Evolutionary conservation across 2,888 invertebrate genomes (phyloP).

Genomic region (Drosophila pseudotalamancana): DNA sequence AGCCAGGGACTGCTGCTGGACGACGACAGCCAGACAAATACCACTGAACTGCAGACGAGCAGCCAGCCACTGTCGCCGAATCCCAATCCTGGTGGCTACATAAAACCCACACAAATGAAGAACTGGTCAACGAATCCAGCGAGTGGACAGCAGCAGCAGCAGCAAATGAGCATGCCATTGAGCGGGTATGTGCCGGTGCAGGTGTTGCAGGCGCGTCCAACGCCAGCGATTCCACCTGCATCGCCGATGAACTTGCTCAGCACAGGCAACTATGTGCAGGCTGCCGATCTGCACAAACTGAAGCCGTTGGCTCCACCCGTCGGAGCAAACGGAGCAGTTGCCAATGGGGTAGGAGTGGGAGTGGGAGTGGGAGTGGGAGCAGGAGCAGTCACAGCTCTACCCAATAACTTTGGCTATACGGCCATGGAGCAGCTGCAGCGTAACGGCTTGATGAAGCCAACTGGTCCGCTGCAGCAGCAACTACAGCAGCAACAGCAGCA

Average conservation of each 20-base stretch:
- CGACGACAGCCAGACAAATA: constrained; percentile 25
- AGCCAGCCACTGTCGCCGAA: background rate
- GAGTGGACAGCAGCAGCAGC: no score
- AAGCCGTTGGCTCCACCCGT: constrained; percentile 26
- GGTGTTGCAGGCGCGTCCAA: constrained; percentile 33
- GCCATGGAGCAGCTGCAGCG: constrained; percentile 69
- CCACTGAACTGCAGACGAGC: constrained; percentile 21
- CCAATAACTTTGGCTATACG: constrained; percentile 60
- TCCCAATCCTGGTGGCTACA: constrained; percentile 40
- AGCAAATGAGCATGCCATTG: constrained; percentile 29
- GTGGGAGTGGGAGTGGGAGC: constrained; percentile 1
- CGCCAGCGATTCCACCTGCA: background rate
- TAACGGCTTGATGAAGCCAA: constrained; percentile 50
- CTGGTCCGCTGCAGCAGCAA: background rate
- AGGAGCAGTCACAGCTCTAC: background rate
- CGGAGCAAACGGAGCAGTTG: constrained; percentile 1
- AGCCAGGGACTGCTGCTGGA: constrained; percentile 30
- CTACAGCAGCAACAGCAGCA: background rate
- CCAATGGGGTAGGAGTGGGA: no score
- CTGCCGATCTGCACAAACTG: constrained; percentile 57
- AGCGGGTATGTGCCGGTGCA: constrained; percentile 66
- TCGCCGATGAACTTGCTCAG: constrained; percentile 42
- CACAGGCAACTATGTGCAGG: constrained; percentile 60
- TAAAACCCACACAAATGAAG: constrained; percentile 67
- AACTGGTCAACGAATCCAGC: constrained; percentile 53